Conservation (phyloP, 1,140 invertebrate species). For the Oryctes rhinoceros region DNA sequence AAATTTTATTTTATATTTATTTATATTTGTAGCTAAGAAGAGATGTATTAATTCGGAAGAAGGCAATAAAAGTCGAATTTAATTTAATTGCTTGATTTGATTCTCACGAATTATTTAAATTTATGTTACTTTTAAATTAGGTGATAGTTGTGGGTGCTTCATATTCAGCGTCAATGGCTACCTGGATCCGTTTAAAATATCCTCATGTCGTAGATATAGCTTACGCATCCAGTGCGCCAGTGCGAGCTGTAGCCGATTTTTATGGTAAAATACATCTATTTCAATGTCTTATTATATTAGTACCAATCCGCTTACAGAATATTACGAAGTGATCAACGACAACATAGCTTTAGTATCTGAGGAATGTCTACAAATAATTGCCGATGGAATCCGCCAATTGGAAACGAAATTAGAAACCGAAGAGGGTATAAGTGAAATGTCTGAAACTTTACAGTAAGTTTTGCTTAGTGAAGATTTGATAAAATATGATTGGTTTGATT, state of each 20-base stretch:
- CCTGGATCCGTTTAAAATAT: slow-evolving; percentile 43
- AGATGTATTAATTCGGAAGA: no score
- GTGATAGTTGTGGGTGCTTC: slow-evolving; percentile 41
- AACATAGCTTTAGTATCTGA: slow-evolving; percentile 52
- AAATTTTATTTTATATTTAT: no score
- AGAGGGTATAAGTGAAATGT: slow-evolving; percentile 56
- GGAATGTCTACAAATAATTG: slow-evolving; percentile 50
- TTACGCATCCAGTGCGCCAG: slow-evolving; percentile 42
- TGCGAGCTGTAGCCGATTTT: slow-evolving; percentile 43
- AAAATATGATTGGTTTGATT: no score
- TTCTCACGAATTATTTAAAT: neutral
- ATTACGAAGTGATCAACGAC: slow-evolving; percentile 44
- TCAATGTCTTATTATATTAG: neutral
- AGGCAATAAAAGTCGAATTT: no score
- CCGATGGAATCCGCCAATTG: neutral
- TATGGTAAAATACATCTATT: slow-evolving; percentile 17
- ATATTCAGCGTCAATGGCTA: slow-evolving; percentile 42
- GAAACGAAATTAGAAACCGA: slow-evolving; percentile 57
- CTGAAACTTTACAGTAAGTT: slow-evolving; percentile 52
- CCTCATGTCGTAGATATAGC: slow-evolving; percentile 40
- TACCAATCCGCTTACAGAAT: slow-evolving; percentile 14
- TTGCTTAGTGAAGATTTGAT: neutral
- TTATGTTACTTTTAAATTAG: neutral
- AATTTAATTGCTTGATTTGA: no score
- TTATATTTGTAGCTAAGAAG: no score